Evolutionary conservation across 2,797 vertebrate genomes (phyloP).

Genomic region (Siniperca scherzeri): DNA sequence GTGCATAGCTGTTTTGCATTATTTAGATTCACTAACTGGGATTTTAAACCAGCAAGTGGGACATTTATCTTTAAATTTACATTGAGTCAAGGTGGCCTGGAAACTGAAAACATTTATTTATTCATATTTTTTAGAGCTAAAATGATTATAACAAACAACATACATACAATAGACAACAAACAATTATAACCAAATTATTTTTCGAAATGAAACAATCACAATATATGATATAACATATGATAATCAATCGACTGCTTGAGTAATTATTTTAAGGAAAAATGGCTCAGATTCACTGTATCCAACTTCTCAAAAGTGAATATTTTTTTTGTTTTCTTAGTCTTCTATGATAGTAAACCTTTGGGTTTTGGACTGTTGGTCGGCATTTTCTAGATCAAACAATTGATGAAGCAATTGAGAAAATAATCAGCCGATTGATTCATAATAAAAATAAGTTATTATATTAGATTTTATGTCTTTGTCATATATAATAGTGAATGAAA

Average conservation of each 20-base stretch:
- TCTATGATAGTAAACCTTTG: not conserved
- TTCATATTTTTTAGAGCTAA: not conserved
- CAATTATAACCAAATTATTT: not conserved
- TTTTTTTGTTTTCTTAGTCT: not conserved
- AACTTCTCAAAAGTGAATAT: not conserved
- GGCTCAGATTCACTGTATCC: not conserved
- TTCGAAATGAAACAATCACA: not conserved
- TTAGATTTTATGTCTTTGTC: not conserved
- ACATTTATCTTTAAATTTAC: slow-evolving; percentile 5
- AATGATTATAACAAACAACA: not conserved
- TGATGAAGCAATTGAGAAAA: not conserved
- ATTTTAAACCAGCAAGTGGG: not conserved
- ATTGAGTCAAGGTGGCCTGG: not conserved
- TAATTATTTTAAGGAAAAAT: not conserved
- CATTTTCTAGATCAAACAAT: too few species aligned
- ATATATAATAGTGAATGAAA: not conserved
- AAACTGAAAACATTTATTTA: not conserved
- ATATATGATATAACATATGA: not conserved
- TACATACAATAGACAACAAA: not conserved
- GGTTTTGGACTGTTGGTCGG: too few species aligned
- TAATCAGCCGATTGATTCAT: too few species aligned
- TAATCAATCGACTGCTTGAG: not conserved
- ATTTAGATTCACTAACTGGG: not conserved
- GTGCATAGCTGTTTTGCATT: not conserved
- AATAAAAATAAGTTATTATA: too few species aligned